Conservation (phyloP, 2,797 vertebrate genomes). For the Echiichthys vipera region DNA sequence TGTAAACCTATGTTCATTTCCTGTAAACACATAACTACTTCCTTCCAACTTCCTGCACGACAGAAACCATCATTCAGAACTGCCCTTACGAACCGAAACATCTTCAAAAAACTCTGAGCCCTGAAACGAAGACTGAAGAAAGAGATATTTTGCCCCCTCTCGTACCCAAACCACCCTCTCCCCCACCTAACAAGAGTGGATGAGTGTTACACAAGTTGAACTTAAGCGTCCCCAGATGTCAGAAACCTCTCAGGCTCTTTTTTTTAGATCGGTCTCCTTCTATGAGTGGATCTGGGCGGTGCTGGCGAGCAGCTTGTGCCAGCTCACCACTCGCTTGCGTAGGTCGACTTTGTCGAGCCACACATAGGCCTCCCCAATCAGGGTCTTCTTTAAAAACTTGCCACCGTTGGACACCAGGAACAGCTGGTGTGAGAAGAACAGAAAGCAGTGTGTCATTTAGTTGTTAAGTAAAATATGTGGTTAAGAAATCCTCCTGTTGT, state of each 20-base stretch:
- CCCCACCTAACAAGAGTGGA: conserved; percentile 2
- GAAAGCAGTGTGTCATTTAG: neutral
- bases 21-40: conserved; percentile 63
- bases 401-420: conserved; percentile 97
- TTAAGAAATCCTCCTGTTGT: neutral
- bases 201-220: conserved; percentile 26
- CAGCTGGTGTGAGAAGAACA: conserved; percentile 79
- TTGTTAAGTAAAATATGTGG: neutral
- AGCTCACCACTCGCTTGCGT: conserved; percentile 97
- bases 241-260: neutral
- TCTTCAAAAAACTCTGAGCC: conserved; percentile 31
- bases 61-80: conserved; percentile 38
- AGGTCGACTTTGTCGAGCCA: conserved; percentile 99
- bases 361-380: conserved; percentile 98
- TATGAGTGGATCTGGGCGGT: conserved; percentile 93
- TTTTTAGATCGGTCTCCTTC: conserved; percentile 22
- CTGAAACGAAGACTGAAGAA: conserved; percentile 54
- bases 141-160: conserved; percentile 12
- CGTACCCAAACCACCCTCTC: neutral
- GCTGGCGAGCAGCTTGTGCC: conserved; percentile 98
- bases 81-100: neutral
- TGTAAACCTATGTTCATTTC: conserved; percentile 75
- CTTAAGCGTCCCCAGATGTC: conserved; percentile 4
- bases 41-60: conserved; percentile 28
- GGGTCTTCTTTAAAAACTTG: conserved; percentile 98